Evolutionary conservation across 1,140 invertebrate species (phyloP).

Genomic region (Ericerus pela): DNA sequence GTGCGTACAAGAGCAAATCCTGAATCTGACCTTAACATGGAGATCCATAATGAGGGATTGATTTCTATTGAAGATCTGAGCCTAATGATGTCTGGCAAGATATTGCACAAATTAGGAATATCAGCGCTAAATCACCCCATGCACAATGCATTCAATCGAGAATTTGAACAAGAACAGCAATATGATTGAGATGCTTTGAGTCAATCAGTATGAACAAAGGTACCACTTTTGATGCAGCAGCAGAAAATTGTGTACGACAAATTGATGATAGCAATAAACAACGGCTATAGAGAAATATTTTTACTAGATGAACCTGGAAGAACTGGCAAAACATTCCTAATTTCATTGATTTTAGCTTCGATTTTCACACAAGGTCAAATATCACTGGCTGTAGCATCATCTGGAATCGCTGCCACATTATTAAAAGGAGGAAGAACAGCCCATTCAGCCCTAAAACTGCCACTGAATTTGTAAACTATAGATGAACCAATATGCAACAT

Average conservation of each 20-base stretch:
- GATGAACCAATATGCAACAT: conserved; percentile 30
- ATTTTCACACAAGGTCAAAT: conserved; percentile 13
- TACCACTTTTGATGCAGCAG: no score
- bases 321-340: conserved; percentile 12
- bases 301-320: conserved; percentile 14
- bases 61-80: conserved; percentile 30
- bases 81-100: conserved; percentile 25
- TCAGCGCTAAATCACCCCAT: conserved; percentile 28
- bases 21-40: conserved; percentile 14
- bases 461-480: conserved; percentile 24
- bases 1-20: neutral
- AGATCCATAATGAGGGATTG: conserved; percentile 31
- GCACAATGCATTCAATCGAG: conserved; percentile 33
- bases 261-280: no score
- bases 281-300: conserved; percentile 4
- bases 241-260: no score
- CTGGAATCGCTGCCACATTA: conserved; percentile 33
- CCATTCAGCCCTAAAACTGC: conserved; percentile 36
- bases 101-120: conserved; percentile 30
- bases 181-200: no score
- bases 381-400: conserved; percentile 31
- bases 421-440: conserved; percentile 35
- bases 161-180: no score
- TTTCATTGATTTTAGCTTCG: neutral
- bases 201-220: no score